Conservation (phyloP, 2,888 invertebrate species). For the Acronicta aceris region DNA sequence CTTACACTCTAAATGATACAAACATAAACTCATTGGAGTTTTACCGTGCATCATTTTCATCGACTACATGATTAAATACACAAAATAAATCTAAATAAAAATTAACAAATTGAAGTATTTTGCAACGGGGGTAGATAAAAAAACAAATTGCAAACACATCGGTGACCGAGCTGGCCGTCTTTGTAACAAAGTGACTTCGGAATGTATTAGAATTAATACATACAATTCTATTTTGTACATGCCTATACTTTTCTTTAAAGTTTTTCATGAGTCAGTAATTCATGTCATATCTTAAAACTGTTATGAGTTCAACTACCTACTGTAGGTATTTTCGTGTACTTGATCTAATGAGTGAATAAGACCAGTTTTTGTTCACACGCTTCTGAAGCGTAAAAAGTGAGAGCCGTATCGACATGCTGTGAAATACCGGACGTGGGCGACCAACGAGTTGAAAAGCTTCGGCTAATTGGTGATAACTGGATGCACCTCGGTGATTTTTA, state of each 20-base stretch:
- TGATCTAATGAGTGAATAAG: conserved; percentile 7
- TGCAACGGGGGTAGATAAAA: too few species aligned
- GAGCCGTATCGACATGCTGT: conserved; percentile 10
- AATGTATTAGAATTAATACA: too few species aligned
- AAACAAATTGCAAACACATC: too few species aligned
- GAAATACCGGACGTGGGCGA: conserved; percentile 14
- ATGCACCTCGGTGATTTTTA: conserved; percentile 20
- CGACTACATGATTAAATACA: too few species aligned
- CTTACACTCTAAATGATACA: too few species aligned
- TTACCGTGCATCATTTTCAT: too few species aligned
- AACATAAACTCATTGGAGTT: too few species aligned
- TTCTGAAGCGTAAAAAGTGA: conserved; percentile 34
- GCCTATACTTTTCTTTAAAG: not conserved
- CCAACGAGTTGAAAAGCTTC: conserved; percentile 9
- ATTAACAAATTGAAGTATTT: too few species aligned
- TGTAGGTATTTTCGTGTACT: not conserved
- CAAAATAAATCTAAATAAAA: too few species aligned
- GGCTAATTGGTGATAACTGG: conserved; percentile 8
- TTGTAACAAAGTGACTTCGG: too few species aligned
- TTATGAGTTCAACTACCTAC: conserved; percentile 8
- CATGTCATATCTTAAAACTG: not conserved
- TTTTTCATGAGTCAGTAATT: not conserved
- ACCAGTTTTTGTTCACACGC: conserved; percentile 32
- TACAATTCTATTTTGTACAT: too few species aligned
- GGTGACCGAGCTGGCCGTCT: too few species aligned